These are phyloP conservation scores for Charadrius vociferus DNA, from an alignment of 2,113 vertebrate species.

Conservation along the genomic window DNA sequence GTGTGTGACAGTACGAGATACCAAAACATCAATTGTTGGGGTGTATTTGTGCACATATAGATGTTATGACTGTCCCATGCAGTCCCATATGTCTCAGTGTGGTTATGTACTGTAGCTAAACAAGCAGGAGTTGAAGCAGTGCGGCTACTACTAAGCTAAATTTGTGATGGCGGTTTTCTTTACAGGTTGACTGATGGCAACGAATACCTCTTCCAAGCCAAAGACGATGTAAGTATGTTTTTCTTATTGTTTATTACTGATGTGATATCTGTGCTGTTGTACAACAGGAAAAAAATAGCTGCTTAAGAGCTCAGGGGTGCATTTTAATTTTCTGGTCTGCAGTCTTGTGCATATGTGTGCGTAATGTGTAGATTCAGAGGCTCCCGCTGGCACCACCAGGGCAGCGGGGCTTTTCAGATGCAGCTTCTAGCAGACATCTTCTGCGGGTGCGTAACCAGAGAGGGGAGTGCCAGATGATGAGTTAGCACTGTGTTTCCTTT, in stretches of 20 bases:
- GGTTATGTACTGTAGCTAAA: background rate
- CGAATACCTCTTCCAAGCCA: slow-evolving; percentile 99
- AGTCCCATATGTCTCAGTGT: background rate
- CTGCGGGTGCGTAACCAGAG: background rate
- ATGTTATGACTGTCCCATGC: rapidly evolving
- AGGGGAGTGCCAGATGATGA: background rate
- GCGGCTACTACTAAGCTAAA: background rate
- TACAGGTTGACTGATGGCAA: slow-evolving; percentile 93
- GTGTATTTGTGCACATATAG: rapidly evolving
- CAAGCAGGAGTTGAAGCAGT: background rate
- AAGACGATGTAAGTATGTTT: slow-evolving; percentile 91
- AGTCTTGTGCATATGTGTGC: background rate
- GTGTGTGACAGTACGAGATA: background rate
- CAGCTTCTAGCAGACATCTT: background rate
- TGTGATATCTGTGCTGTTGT: background rate
- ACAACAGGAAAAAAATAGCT: background rate
- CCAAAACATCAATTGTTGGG: background rate
- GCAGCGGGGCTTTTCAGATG: background rate
- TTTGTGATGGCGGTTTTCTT: background rate
- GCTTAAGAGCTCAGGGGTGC: background rate
- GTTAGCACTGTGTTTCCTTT: background rate
- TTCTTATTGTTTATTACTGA: background rate
- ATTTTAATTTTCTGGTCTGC: background rate
- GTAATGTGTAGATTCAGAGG: background rate
- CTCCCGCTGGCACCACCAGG: background rate